phyloP scores from a whole-genome alignment of 2,888 invertebrate species.

The Drosophila pseudotakahashii region DNA sequence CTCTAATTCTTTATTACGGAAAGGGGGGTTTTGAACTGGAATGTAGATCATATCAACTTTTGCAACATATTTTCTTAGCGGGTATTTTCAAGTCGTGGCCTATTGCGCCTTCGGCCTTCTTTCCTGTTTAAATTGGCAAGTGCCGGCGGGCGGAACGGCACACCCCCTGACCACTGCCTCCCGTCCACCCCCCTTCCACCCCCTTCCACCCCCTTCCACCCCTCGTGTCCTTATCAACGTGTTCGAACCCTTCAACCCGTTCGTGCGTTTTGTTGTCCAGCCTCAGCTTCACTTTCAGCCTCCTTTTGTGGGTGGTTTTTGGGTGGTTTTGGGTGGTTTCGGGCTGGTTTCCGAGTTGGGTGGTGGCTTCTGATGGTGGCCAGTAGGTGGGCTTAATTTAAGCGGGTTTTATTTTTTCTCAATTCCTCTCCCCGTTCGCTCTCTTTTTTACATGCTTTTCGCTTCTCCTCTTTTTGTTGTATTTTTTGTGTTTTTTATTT shows the following conservation, averaged over 20 bases:
- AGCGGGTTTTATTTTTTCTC: constrained; percentile 81
- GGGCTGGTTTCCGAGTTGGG: constrained; percentile 25
- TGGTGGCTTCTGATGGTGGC: constrained; percentile 39
- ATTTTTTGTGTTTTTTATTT: constrained; percentile 70
- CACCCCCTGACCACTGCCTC: constrained; percentile 20
- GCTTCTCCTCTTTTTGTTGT: constrained; percentile 8
- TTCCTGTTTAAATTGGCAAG: constrained; percentile 71
- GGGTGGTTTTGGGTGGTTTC: constrained; percentile 18
- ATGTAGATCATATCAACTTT: not conserved
- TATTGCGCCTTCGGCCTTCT: not conserved
- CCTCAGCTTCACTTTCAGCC: constrained; percentile 53
- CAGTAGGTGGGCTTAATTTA: constrained; percentile 77
- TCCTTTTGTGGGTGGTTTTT: constrained; percentile 43
- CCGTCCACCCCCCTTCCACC: constrained; percentile 17
- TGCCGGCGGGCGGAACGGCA: constrained; percentile 77
- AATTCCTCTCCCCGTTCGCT: constrained; percentile 65
- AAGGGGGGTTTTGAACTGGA: too few relatives aligned
- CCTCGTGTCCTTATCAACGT: constrained; percentile 25
- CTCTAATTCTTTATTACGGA: too few relatives aligned
- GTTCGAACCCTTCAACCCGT: constrained; percentile 70
- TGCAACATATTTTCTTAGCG: not conserved
- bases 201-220: constrained; percentile 9
- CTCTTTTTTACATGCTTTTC: constrained; percentile 21
- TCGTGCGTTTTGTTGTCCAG: constrained; percentile 70
- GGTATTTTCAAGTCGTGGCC: constrained; percentile 3